Base-by-base conservation (phyloP, 23 tunicate species). In the Trididemnum nubilum region DNA sequence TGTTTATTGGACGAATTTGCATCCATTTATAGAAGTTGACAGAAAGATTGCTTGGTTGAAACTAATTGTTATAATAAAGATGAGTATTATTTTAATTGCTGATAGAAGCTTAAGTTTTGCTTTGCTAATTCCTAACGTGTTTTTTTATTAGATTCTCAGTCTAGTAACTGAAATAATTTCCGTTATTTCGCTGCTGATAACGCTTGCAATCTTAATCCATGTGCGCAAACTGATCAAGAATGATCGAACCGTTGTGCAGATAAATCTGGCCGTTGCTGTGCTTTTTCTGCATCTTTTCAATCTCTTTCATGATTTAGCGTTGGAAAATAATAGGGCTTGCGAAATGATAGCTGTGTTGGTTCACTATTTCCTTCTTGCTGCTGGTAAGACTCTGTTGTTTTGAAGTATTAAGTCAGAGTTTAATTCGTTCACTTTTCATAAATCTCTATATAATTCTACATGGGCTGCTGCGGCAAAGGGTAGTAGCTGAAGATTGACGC, bases 231-330 rank as follows among this genome's bases (percentile, higher is more conserved):
- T 49, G 25, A 63, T 89, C 28, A 64, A 78, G 23, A 81, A 79
- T 18, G 94, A 89, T 50, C 78, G 94, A 4, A 87, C 65, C 35
- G 71, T 85, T 30, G 85, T 89, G 30, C 94, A 89, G 75, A 89
- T 89, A 7, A 77, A 72, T 71, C 82, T 89, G 38, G 51, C 88
- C 0, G 18, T 89, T 33, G 64, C 84, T 26, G 33, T 89, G 50
- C 81, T 89, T 61, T 33, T 59, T 31, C 50, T 89, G 15, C 94
- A 89, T 37, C 25, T 79, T 60, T 54, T 79, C 73, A 89, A 34
- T 25, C 26, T 89, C 21, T 78, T 89, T 35, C 85, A 78, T 38
- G 94, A 89, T 52, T 38, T 72, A 24, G 94, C 94, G 34, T 12
- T 89, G 35, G 36, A 19, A 49, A 58, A 83, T 29, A 23, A 57